Evolutionary conservation across 2,888 invertebrate species (phyloP).

Genomic region (Cenopis cana): DNA sequence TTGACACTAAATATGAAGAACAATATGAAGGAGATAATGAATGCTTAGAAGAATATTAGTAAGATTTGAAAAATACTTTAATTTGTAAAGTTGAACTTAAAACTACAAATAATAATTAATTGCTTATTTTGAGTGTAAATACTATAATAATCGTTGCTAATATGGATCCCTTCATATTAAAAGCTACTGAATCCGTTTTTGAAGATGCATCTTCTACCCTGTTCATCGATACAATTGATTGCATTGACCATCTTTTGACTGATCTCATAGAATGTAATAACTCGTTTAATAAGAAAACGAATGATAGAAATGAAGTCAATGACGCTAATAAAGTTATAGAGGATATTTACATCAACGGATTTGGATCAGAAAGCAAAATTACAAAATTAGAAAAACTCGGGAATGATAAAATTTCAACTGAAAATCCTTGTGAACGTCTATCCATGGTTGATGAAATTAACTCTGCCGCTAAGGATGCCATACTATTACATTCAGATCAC

Average conservation of each 20-base stretch:
- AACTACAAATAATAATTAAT: background rate
- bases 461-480: background rate
- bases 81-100: background rate
- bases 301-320: background rate
- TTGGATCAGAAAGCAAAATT: background rate
- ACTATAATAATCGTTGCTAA: background rate
- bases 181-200: background rate
- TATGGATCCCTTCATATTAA: background rate
- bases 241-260: background rate
- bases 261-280: background rate
- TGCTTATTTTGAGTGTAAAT: background rate
- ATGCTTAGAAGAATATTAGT: background rate
- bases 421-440: background rate
- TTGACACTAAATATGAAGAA: background rate
- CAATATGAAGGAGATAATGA: too few species aligned
- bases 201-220: background rate
- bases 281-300: background rate
- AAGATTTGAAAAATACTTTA: background rate
- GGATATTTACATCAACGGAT: background rate
- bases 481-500: background rate
- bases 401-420: background rate
- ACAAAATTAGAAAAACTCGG: background rate
- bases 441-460: background rate
- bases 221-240: background rate
- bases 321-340: background rate